Evolutionary conservation across 2,797 vertebrate genomes (phyloP), one percentile per base, ranked within the genome.

Genomic region (Meda fulgida): DNA sequence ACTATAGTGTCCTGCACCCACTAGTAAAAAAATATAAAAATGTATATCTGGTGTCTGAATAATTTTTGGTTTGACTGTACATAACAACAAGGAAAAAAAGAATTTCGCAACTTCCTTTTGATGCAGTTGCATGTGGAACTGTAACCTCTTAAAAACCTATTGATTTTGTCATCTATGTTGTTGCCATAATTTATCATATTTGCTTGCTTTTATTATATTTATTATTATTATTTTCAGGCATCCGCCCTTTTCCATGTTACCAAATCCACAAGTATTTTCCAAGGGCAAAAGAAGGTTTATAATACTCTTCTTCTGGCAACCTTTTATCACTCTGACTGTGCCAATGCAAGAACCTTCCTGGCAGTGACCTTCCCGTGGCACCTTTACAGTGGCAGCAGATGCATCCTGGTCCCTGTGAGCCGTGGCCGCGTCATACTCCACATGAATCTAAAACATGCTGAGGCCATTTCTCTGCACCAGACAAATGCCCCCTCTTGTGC

Each of bases 371-470:
- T 83, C 40, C 14, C 43, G n/a, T 83, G 40, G 58, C 40, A 65
- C 43, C 9, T 83, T 83, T 75, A 65, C 40, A 83, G 75, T 48
- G 65, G 81, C 40, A 83, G 77, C 84, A 88, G 84, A 83, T 88
- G 77, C 73, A 58, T 69, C 81, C 60, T 79, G 38, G 38, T 81
- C 21, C 46, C 82, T 55, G 26, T 81, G 53, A 72, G 72, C 58
- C 14, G 16, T 26, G 26, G 21, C 53, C 38, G 60, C 21, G 18
- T 38, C 80, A 76, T 31, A 31, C 63, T 79, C 71, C 19, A n/a
- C 82, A 34, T 82, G 73, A 67, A 21, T 23, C 4, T 29, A 53
- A 48, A 81, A 80, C 31, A 63, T 72, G 82, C 51, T 86, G 69
- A 82, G 67, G 36, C 31, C 81, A 58, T 55, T 86, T 84, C 40